phyloP scores from a whole-genome alignment of 1,140 invertebrate genomes.

The Schlechtendalia chinensis region DNA sequence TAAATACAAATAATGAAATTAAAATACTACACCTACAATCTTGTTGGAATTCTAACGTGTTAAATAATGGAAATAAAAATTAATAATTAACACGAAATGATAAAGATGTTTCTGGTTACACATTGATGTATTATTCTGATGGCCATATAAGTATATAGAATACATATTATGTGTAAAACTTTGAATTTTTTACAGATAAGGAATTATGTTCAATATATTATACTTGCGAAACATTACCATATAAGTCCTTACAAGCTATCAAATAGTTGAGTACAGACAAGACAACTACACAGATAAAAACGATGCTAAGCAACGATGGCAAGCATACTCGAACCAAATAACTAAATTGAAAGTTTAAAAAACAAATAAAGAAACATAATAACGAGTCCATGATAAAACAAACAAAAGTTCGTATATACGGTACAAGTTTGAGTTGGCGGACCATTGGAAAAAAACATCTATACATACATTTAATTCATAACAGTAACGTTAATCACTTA shows the following conservation, averaged over 20 bases:
- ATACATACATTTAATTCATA: not conserved
- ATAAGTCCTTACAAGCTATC: constrained; percentile 20
- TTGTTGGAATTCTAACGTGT: not conserved
- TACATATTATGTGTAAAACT: not conserved
- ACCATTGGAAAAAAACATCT: not conserved
- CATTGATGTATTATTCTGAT: no score
- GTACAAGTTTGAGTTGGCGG: no score
- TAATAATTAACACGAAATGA: not conserved
- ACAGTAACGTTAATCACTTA: not conserved
- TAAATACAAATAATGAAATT: not conserved
- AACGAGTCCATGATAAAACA: not conserved
- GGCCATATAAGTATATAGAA: not conserved
- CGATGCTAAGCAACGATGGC: not conserved
- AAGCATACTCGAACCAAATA: not conserved
- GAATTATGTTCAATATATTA: not conserved
- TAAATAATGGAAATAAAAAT: not conserved
- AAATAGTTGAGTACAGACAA: not conserved
- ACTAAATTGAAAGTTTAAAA: not conserved
- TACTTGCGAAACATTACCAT: constrained; percentile 17
- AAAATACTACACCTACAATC: not conserved
- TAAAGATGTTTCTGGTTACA: not conserved
- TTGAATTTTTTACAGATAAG: not conserved
- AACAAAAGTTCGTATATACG: not conserved
- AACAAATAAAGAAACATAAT: not conserved
- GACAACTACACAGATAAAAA: not conserved